These are phyloP conservation scores for Gobio occitaniae DNA, from an alignment of 2,797 vertebrate genomes.

Conservation along the genomic window DNA sequence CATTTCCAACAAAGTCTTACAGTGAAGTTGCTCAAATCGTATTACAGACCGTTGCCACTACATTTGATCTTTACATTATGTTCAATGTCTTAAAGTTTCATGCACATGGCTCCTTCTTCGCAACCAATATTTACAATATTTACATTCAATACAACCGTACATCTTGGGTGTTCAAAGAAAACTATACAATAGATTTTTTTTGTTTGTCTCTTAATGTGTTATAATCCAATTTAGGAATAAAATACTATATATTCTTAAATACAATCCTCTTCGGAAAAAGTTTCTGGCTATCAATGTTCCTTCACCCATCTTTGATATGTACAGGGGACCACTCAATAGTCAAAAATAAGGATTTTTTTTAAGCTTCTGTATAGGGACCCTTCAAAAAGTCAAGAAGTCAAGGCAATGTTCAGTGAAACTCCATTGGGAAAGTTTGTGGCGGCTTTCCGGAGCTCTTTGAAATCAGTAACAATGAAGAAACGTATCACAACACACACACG, in stretches of 20 bases:
- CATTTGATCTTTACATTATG: constrained; percentile 88
- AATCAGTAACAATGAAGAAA: constrained; percentile 82
- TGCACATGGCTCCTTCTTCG: constrained; percentile 95
- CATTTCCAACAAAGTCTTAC: constrained; percentile 99
- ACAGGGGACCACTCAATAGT: constrained; percentile 96
- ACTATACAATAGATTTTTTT: constrained; percentile 88
- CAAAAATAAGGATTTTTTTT: constrained; percentile 96
- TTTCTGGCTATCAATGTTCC: constrained; percentile 90
- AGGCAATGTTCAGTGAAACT: constrained; percentile 94
- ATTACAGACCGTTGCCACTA: constrained; percentile 99
- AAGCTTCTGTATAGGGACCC: constrained; percentile 83
- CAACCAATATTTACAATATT: constrained; percentile 97
- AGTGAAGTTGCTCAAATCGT: constrained; percentile 99
- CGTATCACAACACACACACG: constrained; percentile 74
- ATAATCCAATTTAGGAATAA: constrained; percentile 92
- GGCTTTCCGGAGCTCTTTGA: constrained; percentile 86
- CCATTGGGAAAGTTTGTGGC: constrained; percentile 83
- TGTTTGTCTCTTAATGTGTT: constrained; percentile 85
- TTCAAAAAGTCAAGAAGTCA: constrained; percentile 93
- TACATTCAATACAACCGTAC: constrained; percentile 99
- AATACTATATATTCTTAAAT: constrained; percentile 98
- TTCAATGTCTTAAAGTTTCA: constrained; percentile 92
- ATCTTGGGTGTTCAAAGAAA: constrained; percentile 87
- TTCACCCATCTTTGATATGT: constrained; percentile 94
- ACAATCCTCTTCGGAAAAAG: constrained; percentile 99